These are phyloP conservation scores for Brachyrhaphis roseni DNA, from an alignment of 2,797 vertebrate genomes.

Conservation along the genomic window DNA sequence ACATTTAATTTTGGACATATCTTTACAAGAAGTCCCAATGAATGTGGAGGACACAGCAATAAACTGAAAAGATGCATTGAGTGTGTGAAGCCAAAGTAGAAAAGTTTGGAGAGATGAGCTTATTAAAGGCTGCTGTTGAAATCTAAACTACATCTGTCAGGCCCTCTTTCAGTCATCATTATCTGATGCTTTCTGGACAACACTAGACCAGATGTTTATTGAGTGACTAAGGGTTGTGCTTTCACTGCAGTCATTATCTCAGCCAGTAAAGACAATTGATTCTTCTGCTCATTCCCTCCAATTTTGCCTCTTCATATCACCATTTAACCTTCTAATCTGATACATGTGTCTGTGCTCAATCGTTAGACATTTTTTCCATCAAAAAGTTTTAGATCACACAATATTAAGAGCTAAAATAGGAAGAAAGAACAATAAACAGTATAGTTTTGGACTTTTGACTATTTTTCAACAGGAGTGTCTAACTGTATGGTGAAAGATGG, in stretches of 20 bases:
- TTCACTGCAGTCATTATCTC: slow-evolving; percentile 53
- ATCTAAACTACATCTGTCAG: slow-evolving; percentile 35
- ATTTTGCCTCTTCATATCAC: not conserved
- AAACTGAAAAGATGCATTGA: not conserved
- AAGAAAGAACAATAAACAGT: slow-evolving; percentile 24
- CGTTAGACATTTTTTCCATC: slow-evolving; percentile 17
- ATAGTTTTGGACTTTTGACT: slow-evolving; percentile 29
- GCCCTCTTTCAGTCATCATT: slow-evolving; percentile 36
- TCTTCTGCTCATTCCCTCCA: slow-evolving; percentile 30
- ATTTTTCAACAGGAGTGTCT: slow-evolving; percentile 25
- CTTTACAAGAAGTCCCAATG: not conserved
- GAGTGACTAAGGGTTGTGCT: slow-evolving; percentile 33
- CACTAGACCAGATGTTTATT: slow-evolving; percentile 20
- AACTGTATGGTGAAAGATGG: slow-evolving; percentile 36
- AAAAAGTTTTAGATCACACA: slow-evolving; percentile 26
- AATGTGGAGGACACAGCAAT: not conserved
- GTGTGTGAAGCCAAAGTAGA: slow-evolving; percentile 1
- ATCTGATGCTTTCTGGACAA: slow-evolving; percentile 23
- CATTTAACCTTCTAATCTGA: not conserved
- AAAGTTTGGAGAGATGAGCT: not conserved
- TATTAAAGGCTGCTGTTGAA: slow-evolving; percentile 15
- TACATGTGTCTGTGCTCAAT: slow-evolving; percentile 19
- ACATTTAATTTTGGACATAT: not conserved
- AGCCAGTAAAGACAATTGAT: slow-evolving; percentile 43
- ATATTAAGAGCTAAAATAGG: slow-evolving; percentile 13